Evolutionary conservation across 1,140 invertebrate genomes (phyloP), one percentile per base, ranked within the genome.

Genomic region (Apis laboriosa): DNA sequence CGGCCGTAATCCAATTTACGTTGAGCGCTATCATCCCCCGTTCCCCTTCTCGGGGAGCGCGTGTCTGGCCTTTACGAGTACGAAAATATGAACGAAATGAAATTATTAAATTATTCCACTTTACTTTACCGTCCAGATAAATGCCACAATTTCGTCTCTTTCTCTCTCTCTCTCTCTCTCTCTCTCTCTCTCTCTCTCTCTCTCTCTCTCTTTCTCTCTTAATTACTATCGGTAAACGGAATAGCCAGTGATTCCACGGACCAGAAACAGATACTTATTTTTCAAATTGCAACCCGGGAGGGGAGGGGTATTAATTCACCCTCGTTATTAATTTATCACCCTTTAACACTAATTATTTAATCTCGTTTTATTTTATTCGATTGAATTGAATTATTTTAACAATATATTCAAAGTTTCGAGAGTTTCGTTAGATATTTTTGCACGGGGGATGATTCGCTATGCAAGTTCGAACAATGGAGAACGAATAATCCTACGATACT

Each of bases 31-130:
- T 56, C 34, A 43, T 43, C 34, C 34, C 34, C 34, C 34, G 34
- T 43, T 7, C 56, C 60, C 79, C 53, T n/a, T 53, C n/a, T 28
- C 24, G 24, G 7, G 34, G 19, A 19, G n/a, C 34, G 34, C 34
- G 34, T 43, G 34, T 43, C 34, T 34, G 13, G 12, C 55, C 34
- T 77, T 82, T 61, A 66, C 34, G 28, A 24, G 55, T 43, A 55
- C 74, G 80, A 77, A 82, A 82, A 77, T 74, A 77, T 61, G 80
- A 70, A 82, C 13, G 64, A 49, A 82, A 43, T 43, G 34, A 28
- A 55, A 82, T 82, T 82, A 82, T 58, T 68, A 68, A 77, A 77
- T 82, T 70, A 82, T 82, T 82, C 56, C 64, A 15, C 49, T 55
- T 17, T 28, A 56, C 51, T 77, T 82, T 77, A 49, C 61, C 66